Base-by-base conservation (phyloP, 1,140 invertebrate genomes). In the Drosophila sechellia region DNA sequence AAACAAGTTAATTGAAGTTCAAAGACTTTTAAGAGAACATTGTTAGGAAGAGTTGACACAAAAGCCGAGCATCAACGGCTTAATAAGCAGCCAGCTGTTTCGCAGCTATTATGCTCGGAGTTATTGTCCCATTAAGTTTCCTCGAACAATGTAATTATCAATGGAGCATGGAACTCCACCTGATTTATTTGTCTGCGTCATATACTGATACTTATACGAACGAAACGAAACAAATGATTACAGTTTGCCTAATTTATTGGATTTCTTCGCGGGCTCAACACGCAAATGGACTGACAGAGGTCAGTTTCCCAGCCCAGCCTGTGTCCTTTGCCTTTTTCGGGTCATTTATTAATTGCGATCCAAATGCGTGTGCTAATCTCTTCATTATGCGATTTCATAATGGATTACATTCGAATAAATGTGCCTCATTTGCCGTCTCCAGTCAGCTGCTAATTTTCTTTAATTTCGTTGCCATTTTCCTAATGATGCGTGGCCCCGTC, bases 361-460 rank as follows among this genome's bases (percentile, higher is more conserved):
- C 74, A 76, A 69, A 76, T 84, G 79, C 69, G 75, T 87, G 83
- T 78, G 64, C 66, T 87, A 87, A 87, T 87, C 83, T 87, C 83
- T 87, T 87, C 83, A 87, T 87, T 87, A 87, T 87, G 79, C 84
- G 83, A 84, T 89, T 89, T 84, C 83, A 87, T 87, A 87, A 87
- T 87, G 83, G 79, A 89, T 89, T 87, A 87, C 83, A 84, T 89
- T 87, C 79, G 89, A 87, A 87, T 87, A 87, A 87, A 87, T 87
- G 83, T 69, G 66, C 65, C 84, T 77, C 66, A 89, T 89, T 87
- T 87, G 77, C 72, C 75, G 64, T 43, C 61, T 22, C 35, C 39
- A 40, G 49, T 59, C 43, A 40, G 56, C 13, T 81, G 70, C 76
- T 89, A 87, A 89, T 87, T 89, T 70, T 77, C 84, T 79, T 70